Conservation (phyloP, 2,888 invertebrate species). For the Autographa pulchrina region DNA sequence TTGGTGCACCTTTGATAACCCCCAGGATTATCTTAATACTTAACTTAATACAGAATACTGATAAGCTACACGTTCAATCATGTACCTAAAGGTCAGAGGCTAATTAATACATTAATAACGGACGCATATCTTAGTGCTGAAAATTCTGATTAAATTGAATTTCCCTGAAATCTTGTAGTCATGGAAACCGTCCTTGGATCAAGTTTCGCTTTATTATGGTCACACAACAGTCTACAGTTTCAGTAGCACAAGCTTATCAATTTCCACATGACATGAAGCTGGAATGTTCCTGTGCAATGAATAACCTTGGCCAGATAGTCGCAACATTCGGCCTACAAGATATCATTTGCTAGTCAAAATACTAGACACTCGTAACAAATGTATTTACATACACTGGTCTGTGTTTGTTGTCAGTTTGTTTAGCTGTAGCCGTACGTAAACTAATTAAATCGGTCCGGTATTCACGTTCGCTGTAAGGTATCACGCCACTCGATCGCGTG, state of each 20-base stretch:
- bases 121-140: background rate
- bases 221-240: background rate
- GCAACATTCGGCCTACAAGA: background rate
- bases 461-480: conserved; percentile 20
- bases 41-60: too few relatives aligned
- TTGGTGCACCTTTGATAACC: background rate
- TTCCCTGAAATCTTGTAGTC: background rate
- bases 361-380: background rate
- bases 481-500: conserved; percentile 37
- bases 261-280: background rate
- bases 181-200: background rate
- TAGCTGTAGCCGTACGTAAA: conserved; percentile 5
- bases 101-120: background rate
- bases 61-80: background rate
- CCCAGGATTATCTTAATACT: background rate
- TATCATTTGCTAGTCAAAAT: background rate
- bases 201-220: background rate
- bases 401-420: background rate
- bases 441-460: conserved; percentile 20
- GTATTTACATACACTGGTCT: background rate
- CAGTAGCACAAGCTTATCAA: background rate
- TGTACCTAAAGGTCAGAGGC: background rate
- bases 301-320: background rate
- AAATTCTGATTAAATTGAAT: background rate
- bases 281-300: background rate